These are phyloP conservation scores for Spilogale gracilis DNA, from an alignment of 2,113 vertebrate genomes.

Conservation along the genomic window DNA sequence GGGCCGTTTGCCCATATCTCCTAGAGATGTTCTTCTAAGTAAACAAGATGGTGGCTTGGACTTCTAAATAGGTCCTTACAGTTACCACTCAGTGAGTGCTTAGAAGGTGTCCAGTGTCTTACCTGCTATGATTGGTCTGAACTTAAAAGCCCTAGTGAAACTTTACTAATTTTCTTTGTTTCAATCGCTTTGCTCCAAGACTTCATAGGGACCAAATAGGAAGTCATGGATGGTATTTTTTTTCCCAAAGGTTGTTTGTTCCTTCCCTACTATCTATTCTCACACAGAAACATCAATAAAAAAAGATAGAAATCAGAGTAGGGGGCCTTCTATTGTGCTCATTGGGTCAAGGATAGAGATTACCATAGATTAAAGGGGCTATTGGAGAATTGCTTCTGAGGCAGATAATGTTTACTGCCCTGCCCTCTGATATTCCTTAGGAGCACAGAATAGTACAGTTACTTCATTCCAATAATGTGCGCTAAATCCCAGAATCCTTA, in stretches of 20 bases:
- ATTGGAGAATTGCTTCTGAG: neutral
- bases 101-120: neutral
- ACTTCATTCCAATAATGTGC: neutral
- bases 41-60: too few species aligned
- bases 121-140: neutral
- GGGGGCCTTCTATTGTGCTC: neutral
- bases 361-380: neutral
- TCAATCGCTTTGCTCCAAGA: neutral
- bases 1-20: too few species aligned
- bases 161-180: conserved; percentile 44
- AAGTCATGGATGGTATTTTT: neutral
- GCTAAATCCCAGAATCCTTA: neutral
- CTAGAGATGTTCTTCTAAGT: too few species aligned
- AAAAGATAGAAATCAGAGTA: conserved; percentile 3
- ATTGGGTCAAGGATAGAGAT: conserved; percentile 40
- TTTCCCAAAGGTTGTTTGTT: conserved; percentile 38
- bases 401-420: neutral
- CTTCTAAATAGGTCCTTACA: too few species aligned
- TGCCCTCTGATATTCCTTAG: neutral
- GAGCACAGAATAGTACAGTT: neutral
- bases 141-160: neutral
- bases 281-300: conserved; percentile 47
- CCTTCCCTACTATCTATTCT: neutral
- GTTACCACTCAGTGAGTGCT: neutral
- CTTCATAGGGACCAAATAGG: neutral